These are phyloP conservation scores for Oxystoma pomonae DNA, from an alignment of 2,888 invertebrate species.

Conservation along the genomic window DNA sequence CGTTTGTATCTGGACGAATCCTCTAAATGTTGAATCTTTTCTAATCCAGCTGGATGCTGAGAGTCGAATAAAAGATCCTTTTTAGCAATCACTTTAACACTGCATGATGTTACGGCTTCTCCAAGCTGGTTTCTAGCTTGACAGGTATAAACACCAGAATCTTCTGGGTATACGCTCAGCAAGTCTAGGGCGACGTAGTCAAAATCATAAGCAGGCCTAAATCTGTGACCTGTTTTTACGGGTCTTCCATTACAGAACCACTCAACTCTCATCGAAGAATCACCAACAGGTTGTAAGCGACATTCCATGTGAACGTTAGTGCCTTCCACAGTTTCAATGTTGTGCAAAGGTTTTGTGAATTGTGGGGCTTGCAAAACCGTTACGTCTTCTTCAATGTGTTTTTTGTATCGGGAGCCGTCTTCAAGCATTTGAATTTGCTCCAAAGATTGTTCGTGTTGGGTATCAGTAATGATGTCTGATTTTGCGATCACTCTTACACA, in stretches of 20 bases:
- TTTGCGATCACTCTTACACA: conserved; percentile 81
- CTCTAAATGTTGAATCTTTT: conserved; percentile 89
- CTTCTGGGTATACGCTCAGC: conserved; percentile 93
- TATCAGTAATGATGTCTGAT: conserved; percentile 81
- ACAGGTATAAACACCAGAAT: conserved; percentile 94
- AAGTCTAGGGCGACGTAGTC: conserved; percentile 96
- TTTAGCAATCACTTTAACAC: conserved; percentile 83
- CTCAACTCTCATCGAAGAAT: conserved; percentile 87
- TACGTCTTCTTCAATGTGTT: conserved; percentile 73
- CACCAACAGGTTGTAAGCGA: conserved; percentile 85
- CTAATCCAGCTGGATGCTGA: conserved; percentile 85
- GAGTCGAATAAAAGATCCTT: conserved; percentile 84
- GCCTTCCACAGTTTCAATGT: conserved; percentile 85
- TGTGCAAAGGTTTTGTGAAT: conserved; percentile 82
- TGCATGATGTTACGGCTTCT: conserved; percentile 90
- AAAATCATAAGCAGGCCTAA: conserved; percentile 94
- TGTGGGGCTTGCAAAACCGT: conserved; percentile 82
- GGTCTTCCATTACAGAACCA: conserved; percentile 96
- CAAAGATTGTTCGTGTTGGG: conserved; percentile 87
- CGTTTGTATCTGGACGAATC: conserved; percentile 82
- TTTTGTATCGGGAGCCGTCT: conserved; percentile 67
- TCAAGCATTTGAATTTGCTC: conserved; percentile 90
- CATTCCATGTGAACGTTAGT: conserved; percentile 92
- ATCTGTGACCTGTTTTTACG: conserved; percentile 87
- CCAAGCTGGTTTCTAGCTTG: conserved; percentile 93